Evolutionary conservation across 2,888 invertebrate species (phyloP).

Genomic region (Chelonus formosanus): DNA sequence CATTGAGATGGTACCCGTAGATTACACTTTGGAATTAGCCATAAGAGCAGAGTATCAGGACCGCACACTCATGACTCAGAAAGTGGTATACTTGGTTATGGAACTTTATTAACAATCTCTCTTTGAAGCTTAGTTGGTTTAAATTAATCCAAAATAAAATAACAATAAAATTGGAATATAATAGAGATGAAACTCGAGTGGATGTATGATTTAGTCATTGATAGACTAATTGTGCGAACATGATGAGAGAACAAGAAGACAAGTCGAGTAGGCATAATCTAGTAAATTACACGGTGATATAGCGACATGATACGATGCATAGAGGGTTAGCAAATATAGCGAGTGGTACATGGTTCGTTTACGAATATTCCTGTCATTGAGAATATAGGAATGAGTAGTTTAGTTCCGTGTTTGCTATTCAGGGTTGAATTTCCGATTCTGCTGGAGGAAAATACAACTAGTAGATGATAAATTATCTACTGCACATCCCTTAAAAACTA

Average conservation of each 20-base stretch:
- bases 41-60: constrained; percentile 55
- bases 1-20: constrained; percentile 65
- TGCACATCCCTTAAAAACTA: constrained; percentile 2
- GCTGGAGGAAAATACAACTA: constrained; percentile 57
- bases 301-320: constrained; percentile 50
- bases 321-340: constrained; percentile 43
- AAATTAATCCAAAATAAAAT: no score
- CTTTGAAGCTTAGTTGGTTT: no score
- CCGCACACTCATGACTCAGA: constrained; percentile 49
- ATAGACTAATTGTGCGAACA: constrained; percentile 24
- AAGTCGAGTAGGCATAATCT: constrained; percentile 32
- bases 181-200: no score
- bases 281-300: constrained; percentile 42
- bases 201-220: constrained; percentile 15
- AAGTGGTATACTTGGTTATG: neutral
- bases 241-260: constrained; percentile 12
- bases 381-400: constrained; percentile 43
- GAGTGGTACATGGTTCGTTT: constrained; percentile 54
- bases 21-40: constrained; percentile 65
- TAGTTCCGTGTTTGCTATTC: constrained; percentile 58
- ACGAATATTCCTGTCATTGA: constrained; percentile 61
- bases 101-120: no score
- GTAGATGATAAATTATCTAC: constrained; percentile 59
- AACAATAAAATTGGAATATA: no score
- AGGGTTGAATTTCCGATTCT: constrained; percentile 53